Evolutionary conservation across 2,888 invertebrate species (phyloP), one percentile per base, ranked within the genome.

Genomic region (Tigriopus californicus): DNA sequence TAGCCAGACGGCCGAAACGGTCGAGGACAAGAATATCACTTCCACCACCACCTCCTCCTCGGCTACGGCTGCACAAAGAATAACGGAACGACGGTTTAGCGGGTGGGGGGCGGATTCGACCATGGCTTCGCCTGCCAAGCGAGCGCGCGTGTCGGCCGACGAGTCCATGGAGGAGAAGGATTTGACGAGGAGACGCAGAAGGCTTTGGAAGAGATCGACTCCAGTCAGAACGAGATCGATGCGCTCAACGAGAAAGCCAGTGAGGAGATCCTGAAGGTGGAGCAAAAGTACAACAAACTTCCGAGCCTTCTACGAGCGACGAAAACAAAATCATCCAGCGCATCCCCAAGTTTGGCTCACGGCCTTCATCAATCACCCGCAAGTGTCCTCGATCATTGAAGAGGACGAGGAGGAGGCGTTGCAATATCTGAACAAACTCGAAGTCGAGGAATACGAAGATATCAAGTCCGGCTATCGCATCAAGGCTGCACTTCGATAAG

Each of bases 401-500:
- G 86, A 87, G 67, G 82, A 84, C 62, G 87, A 88, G 68, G 86
- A 88, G 70, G 85, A 85, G 69, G 81, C 82, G 64, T 72, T 85
- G 55, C 80, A 82, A 67, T 79, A 79, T 66, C 71, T 85, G 65
- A 78, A 75, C 51, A 82, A 82, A 70, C 68, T 85, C 62, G 83
- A 87, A 71, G 84, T 88, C 13, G 84, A 86, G 69, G 86, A 87
- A 69, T 85, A 84, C 68, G 87, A 87, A 67, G 86, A 89, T 68
- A 85, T 86, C 62, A 85, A 85, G 71, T 83, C 83, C 24, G 88
- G 88, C 3, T 65, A 47, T 63, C 77, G 78, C 67, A 81, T 85
- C 66, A 80, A 80, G n/a, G 69, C 82, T 85, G 69, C 75, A 78
- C 66, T 88, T 87, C 67, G 81, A 82, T 65, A 79, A 80, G 65